Evolutionary conservation across 1,140 invertebrate species (phyloP), one percentile per base, ranked within the genome.

Genomic region (Drusus annulatus): DNA sequence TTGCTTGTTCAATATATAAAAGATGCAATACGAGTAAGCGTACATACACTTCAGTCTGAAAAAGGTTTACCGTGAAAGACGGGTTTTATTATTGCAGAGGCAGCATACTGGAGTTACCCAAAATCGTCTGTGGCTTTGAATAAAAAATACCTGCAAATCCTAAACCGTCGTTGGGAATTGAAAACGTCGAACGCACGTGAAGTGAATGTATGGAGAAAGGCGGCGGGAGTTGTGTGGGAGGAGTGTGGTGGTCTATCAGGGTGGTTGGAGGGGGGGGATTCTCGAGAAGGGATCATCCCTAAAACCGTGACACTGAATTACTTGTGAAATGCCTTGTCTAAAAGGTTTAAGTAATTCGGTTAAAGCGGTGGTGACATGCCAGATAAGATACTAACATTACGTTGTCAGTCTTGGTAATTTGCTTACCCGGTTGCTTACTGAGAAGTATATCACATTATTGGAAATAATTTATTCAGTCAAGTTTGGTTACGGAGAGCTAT

Each of bases 121-220:
- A 71, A 71, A 71, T 71, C 31, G 68, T 71, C 45, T 19, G 31
- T 51, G n/a, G 76, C 68, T 68, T 76, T 69, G 62, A 68, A 60
- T 68, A 83, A 80, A 83, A 82, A 82, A 75, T 73, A 77, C 78
- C 78, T 80, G 82, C 73, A 80, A 83, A 83, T 83, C 80, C 82
- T 52, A 65, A 81, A 71, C 76, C 74, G 80, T 83, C 82, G 80
- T 31, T 56, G 80, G 78, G 82, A 83, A 83, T 83, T 79, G 80
- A 83, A 83, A 81, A 75, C 75, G 73, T 81, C 79, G 77, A 80
- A 79, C n/a, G 82, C 77, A 83, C 82, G 82, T 83, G 82, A 76
- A 79, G 16, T 6, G 81, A 83, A 83, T 80, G 71, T 65, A 54
- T 65, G 76, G 76, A 23, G 76, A 16, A 25, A 31, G 62, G 31